Evolutionary conservation across 2,113 vertebrate species (phyloP), one percentile per base, ranked within the genome.

Genomic region (Rhinogobius similis): DNA sequence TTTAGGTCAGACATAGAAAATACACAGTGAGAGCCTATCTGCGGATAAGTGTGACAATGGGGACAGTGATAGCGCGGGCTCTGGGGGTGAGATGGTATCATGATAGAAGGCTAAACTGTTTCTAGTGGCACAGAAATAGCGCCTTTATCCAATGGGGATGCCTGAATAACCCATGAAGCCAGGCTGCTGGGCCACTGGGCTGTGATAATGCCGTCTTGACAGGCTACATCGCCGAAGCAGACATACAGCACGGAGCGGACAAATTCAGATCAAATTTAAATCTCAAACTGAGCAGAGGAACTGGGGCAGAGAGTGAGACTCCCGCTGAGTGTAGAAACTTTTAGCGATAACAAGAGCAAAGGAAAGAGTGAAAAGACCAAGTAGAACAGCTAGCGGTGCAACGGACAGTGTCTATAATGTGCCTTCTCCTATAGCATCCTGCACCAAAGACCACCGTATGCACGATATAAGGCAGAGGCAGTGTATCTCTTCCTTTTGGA

Each of bases 261-360:
- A 79, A 79, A 81, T 77, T 85, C 69, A 72, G 81, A 88, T 88
- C 87, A 83, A 75, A 84, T 86, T 88, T 78, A 86, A 83, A 88
- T 84, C 79, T 88, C 65, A 76, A 76, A 88, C 74, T 69, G 74
- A 69, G 78, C 70, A 66, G 76, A 39, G 75, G 79, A 88, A 88
- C 67, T 89, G 82, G 87, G 87, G 87, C 89, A 86, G 62, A 67
- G 68, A 80, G 82, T 77, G 79, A 70, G 73, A 84, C 82, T 82
- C 73, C 62, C 48, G 75, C 68, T 65, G 79, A 75, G 76, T 50
- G 70, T 62, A 78, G 61, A 68, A 84, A 78, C 77, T 82, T 89
- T 79, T 29, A 36, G 24, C 68, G 83, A 90, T 83, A 87, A 84
- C 67, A 77, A 78, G 75, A 76, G 58, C 67, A 67, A 59, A 46